A percentile compares a stretch with the other conserved stretches of the same genome.
These are phyloP conservation scores for Luffia ferchaultella DNA, from an alignment of 2,888 invertebrate genomes.

Conservation along the genomic window DNA sequence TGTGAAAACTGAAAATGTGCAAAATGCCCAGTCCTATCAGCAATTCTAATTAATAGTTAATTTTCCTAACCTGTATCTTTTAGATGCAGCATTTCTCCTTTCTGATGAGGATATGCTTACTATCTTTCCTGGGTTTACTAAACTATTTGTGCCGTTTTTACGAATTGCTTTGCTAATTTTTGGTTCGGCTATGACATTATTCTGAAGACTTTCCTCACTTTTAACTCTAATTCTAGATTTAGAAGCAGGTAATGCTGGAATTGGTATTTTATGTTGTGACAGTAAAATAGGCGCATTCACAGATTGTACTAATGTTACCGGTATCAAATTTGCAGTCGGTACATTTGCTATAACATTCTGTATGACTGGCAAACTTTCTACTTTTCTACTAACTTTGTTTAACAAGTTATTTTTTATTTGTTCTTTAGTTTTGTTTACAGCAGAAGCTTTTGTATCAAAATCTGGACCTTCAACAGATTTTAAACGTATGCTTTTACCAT, in stretches of 20 bases:
- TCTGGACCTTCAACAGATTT: conserved; percentile 32
- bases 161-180: neutral
- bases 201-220: neutral
- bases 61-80: no score
- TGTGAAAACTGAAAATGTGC: no score
- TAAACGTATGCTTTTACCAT: conserved; percentile 42
- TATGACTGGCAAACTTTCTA: neutral
- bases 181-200: neutral
- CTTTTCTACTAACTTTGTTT: neutral
- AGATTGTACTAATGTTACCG: neutral
- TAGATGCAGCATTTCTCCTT: neutral
- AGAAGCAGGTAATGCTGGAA: neutral
- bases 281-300: neutral
- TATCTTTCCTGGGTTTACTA: no score
- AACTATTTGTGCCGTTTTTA: no score
- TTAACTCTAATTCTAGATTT: neutral
- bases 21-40: no score
- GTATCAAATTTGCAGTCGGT: neutral
- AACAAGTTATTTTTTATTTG: conserved; percentile 28
- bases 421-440: conserved; percentile 35
- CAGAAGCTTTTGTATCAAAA: conserved; percentile 20
- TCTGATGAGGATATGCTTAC: no score
- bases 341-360: neutral
- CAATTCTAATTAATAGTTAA: no score
- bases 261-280: neutral